Evolutionary conservation across 2,888 invertebrate genomes (phyloP), one percentile per base, ranked within the genome.

Genomic region (Erynnis tages): DNA sequence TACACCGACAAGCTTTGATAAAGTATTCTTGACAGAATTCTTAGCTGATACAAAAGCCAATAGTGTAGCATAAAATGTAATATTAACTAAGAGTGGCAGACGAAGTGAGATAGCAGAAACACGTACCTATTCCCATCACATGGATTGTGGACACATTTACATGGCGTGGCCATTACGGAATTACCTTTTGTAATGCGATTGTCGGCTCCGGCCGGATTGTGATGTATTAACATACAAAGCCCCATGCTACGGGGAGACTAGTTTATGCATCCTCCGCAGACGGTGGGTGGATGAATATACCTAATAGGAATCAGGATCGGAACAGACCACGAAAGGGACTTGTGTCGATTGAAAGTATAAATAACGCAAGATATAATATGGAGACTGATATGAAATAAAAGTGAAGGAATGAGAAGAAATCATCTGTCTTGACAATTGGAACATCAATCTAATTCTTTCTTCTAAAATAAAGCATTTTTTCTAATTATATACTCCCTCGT

Each of bases 191-290:
- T 38, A 23, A 38, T 38, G 38, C 23, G 23, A 38, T 23, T 8
- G 13, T 23, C 7, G 19, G 17, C 27, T 29, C 17, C 29, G 27
- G 25, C 30, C 19, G 43, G 43, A 44, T 32, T 23, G 45, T 34
- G 34, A 45, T 34, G 44, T 32, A 44, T 44, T 44, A 32, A 23
- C 44, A 44, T 44, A 44, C 32, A 44, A 44, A 44, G 44, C 29
- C 41, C 25, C 27, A 8, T 27, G 16, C 40, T 5, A 8, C 11
- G 8, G 30, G 2, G 14, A 32, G 32, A 29, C 29, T 11, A 32
- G 32, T 32, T 44, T 44, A 44, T 32, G 44, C 44, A 23, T 44
- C 44, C 44, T 32, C 32, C n/a, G 32, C 23, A 44, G 21, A 32
- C 32, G 14, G 44, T 44, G 44, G 32, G 32, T 21, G 6, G 32